Evolutionary conservation across 1,140 invertebrate genomes (phyloP), one percentile per base, ranked within the genome.

Genomic region (Dolichoris vasculosae): DNA sequence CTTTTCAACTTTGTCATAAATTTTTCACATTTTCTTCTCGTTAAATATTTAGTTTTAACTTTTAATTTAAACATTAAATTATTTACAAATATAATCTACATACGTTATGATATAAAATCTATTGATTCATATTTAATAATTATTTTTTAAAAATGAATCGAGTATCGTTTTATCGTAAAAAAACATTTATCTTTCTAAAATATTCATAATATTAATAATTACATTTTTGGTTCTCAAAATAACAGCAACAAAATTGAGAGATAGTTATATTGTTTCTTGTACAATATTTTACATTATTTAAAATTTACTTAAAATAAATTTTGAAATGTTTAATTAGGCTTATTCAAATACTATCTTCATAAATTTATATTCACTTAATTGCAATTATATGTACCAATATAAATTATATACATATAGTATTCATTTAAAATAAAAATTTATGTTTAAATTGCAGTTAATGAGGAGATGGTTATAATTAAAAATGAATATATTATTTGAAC

Each of bases 251-350:
- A 71, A 3, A 43, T 82, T 75, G 9, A 48, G 64, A 71, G 80
- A 75, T 43, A 40, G 69, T 63, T 84, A 20, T 84, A 84, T 78
- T 51, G 63, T 51, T 73, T 73, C 6, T 59, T 30, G 2, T 77
- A 85, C 69, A 85, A 80, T 73, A 85, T 64, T 73, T 85, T 38
- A 84, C 78, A 75, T 85, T n/a, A 81, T 81, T 85, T 73, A 81
- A 85, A 85, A 81, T 76, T 81, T 46, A 81, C 77, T 69, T 40
- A 30, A 55, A 82, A 81, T 85, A 85, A 81, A 85, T 43, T 78
- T 84, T 59, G 43, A 59, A 67, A 75, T 78, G 75, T 51, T 63
- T 78, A 63, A 84, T 77, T 40, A 71, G 73, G 13, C 67, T 84
- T 84, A 26, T 48, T 51, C 43, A 9, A 84, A 78, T 75, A 51